Evolutionary conservation across 2,797 vertebrate genomes (phyloP).

Genomic region (Babyrousa celebensis): DNA sequence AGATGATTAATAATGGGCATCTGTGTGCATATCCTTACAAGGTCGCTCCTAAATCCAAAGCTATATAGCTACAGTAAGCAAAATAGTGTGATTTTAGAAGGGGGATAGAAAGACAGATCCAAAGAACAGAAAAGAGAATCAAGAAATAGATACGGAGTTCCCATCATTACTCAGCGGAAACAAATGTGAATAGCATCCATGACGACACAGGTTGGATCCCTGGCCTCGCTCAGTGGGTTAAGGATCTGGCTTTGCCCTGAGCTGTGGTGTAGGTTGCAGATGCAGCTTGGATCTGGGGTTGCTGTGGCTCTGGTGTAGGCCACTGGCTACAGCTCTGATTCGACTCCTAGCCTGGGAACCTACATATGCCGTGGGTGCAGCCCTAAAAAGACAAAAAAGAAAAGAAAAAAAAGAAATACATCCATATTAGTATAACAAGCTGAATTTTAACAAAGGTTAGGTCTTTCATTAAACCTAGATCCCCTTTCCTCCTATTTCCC

Average conservation of each 20-base stretch:
- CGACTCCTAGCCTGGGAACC: too few species aligned
- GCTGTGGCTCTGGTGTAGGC: too few species aligned
- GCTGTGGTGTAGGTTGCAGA: too few species aligned
- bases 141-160: not conserved
- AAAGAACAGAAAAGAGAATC: not conserved
- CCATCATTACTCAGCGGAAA: too few species aligned
- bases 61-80: not conserved
- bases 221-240: too few species aligned
- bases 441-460: not conserved
- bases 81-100: not conserved
- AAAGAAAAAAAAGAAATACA: not conserved
- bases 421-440: not conserved
- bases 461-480: not conserved
- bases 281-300: too few species aligned
- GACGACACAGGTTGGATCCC: too few species aligned
- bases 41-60: conserved; percentile 42
- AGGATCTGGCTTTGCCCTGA: too few species aligned
- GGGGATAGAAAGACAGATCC: not conserved
- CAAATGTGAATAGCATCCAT: too few species aligned
- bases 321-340: too few species aligned
- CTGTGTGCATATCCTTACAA: not conserved
- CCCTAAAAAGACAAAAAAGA: not conserved
- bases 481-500: not conserved
- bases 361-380: too few species aligned
- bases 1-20: not conserved